Base-by-base conservation (phyloP, 2,113 vertebrate species). In the Collichthys lucidus region DNA sequence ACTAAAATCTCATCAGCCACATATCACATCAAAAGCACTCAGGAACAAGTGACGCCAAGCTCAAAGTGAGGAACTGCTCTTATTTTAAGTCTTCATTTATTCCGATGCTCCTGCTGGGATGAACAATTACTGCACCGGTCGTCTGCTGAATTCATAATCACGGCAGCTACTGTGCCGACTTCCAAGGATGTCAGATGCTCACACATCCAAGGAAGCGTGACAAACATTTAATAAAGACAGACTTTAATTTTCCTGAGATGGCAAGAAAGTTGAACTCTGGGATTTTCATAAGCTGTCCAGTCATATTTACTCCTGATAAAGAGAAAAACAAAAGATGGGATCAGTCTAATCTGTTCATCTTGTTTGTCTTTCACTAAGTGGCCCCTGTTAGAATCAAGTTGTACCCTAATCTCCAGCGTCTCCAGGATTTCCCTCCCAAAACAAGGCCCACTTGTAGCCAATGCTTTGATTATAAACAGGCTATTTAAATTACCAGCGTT, bases 71-170 rank as follows among this genome's bases (percentile, higher is more conserved):
- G 74, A 77, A 49, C 40, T 22, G 52, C 42, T 66, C 69, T 82
- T 57, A 65, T 78, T 79, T 63, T 63, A 50, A 40, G 67, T 47
- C 71, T 57, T 70, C 49, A 80, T 92, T 88, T 84, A 85, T 87
- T 88, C 75, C 59, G 44, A 52, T 47, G 11, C 52, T 77, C 83
- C 83, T 59, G 65, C 78, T 84, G 80, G 46, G 80, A 66, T 64
- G 62, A 86, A 77, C 61, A 76, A 75, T 82, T 73, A 66, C 74
- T 31, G 75, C 77, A 42, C 78, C 80, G 75, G 67, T 82, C 4
- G 22, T 83, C 79, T 53, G 56, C 68, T 77, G 81, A 84, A 88
- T 85, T 77, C 65, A 68, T 64, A 53, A 88, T 74, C 55, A 42
- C 66, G 24, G 53, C 52, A 74, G 64, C 67, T 19, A 69, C 42